Evolutionary conservation across 2,888 invertebrate species (phyloP).

Genomic region (Ochropleura plecta): DNA sequence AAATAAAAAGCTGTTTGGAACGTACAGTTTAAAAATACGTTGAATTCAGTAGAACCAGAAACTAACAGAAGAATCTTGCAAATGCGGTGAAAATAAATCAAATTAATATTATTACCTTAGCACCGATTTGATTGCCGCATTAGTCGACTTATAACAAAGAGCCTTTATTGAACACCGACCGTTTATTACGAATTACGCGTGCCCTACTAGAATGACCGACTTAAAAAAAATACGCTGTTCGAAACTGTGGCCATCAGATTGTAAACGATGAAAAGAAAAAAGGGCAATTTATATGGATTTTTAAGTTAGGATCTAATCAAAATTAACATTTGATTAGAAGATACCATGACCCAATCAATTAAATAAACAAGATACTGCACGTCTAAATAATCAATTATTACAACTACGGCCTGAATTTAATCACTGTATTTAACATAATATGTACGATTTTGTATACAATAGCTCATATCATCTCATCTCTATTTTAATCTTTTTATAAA

Average conservation of each 20-base stretch:
- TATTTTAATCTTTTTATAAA: too few species aligned
- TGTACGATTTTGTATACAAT: too few species aligned
- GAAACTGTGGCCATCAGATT: conserved; percentile 37
- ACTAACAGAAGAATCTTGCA: background rate
- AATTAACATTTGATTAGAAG: too few species aligned
- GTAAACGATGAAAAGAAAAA: conserved; percentile 19
- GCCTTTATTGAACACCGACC: conserved; percentile 63
- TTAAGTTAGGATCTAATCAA: too few species aligned
- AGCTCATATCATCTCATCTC: too few species aligned
- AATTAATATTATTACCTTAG: conserved; percentile 79
- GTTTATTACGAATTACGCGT: conserved; percentile 62
- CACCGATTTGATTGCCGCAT: conserved; percentile 92
- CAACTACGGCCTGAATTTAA: too few species aligned
- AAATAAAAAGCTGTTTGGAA: background rate
- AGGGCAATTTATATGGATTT: too few species aligned
- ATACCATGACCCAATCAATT: too few species aligned
- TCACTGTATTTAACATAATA: too few species aligned
- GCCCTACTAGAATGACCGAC: conserved; percentile 79
- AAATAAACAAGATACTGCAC: too few species aligned
- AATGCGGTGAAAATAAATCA: background rate
- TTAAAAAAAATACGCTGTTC: conserved; percentile 78
- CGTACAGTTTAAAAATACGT: background rate
- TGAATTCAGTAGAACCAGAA: background rate
- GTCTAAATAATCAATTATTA: too few species aligned
- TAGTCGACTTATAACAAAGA: conserved; percentile 88